Evolutionary conservation across 2,888 invertebrate genomes (phyloP).

Genomic region (Coecobrya sp.): DNA sequence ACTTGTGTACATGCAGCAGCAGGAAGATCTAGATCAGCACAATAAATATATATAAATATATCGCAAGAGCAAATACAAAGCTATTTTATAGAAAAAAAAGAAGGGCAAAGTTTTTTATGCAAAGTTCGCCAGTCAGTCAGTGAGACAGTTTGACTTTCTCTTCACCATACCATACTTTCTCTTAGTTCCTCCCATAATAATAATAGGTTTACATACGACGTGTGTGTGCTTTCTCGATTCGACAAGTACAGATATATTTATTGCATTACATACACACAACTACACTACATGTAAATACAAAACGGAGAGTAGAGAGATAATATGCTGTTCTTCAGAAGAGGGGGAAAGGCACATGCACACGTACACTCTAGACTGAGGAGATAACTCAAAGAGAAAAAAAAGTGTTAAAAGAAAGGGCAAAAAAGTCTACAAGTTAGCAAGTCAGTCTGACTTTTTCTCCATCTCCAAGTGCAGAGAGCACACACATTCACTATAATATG

Average conservation of each 20-base stretch:
- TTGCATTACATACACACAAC: neutral
- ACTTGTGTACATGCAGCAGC: neutral
- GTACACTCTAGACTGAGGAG: neutral
- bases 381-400: conserved; percentile 29
- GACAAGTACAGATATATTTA: neutral
- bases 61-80: neutral
- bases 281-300: neutral
- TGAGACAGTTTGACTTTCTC: conserved; percentile 61
- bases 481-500: neutral
- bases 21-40: neutral
- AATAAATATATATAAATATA: neutral
- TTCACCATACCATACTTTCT: neutral
- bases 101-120: conserved; percentile 63
- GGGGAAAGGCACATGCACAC: neutral
- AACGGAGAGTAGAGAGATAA: neutral
- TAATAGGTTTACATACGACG: neutral
- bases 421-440: conserved; percentile 54
- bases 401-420: conserved; percentile 50
- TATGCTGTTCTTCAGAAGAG: neutral
- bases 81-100: neutral
- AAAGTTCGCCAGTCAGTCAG: conserved; percentile 55
- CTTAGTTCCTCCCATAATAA: neutral
- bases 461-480: neutral
- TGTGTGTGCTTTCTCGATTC: conserved; percentile 33
- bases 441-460: conserved; percentile 15